Conservation (phyloP, 2,113 vertebrate genomes). For the Calyptommatus sinebrachiatus region DNA sequence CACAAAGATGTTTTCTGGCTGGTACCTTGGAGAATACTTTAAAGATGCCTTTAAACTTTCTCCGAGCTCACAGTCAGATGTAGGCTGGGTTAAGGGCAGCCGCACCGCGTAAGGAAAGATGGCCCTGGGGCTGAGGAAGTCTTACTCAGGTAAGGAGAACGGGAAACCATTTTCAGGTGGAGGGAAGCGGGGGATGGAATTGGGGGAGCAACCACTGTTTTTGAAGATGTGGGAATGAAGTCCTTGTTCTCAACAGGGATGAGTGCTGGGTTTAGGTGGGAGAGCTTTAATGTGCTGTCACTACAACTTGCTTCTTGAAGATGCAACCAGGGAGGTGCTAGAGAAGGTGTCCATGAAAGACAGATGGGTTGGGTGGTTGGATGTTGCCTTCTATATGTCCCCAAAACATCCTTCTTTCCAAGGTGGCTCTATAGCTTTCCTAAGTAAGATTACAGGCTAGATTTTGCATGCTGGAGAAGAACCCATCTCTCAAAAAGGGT, state of each 20-base stretch:
- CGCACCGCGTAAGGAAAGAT: constrained; percentile 76
- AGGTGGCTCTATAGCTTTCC: not conserved
- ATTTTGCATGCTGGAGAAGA: constrained; percentile 9
- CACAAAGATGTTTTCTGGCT: constrained; percentile 82
- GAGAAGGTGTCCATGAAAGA: constrained; percentile 5
- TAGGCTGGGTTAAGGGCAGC: constrained; percentile 71
- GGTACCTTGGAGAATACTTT: constrained; percentile 89
- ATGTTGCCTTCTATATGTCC: not conserved
- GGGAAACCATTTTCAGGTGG: constrained; percentile 56
- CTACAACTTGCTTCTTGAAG: not conserved
- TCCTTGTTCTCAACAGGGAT: too few relatives aligned
- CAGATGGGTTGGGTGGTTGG: not conserved
- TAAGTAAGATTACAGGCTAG: not conserved
- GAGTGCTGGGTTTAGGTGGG: not conserved
- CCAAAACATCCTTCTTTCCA: not conserved
- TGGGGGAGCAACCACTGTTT: not conserved
- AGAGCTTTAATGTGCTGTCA: not conserved
- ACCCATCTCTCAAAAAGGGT: constrained; percentile 2
- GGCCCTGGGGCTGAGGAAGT: constrained; percentile 93
- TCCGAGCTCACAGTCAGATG: constrained; percentile 76
- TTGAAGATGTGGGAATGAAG: constrained; percentile 33
- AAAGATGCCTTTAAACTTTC: constrained; percentile 91
- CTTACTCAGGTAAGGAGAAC: constrained; percentile 89
- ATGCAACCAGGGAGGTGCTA: constrained; percentile 3
- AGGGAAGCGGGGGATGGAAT: not conserved